These are phyloP conservation scores for Pholis gunnellus DNA, from an alignment of 2,113 vertebrate species.

Conservation along the genomic window DNA sequence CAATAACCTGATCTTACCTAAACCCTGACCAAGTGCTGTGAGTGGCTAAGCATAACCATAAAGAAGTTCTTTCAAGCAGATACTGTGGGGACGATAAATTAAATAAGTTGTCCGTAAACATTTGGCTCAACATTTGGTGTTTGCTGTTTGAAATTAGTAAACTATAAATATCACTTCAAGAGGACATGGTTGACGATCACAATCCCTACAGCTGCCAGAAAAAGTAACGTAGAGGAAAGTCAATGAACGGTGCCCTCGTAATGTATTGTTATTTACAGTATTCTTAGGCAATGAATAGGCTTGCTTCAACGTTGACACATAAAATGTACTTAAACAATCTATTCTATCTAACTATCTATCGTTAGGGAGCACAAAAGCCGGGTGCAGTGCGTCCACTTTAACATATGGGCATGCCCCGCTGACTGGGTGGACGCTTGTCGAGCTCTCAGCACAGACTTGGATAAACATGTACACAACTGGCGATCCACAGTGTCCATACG, in stretches of 20 bases:
- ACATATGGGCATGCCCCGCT: constrained; percentile 16
- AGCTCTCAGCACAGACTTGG: constrained; percentile 53
- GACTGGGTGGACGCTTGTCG: constrained; percentile 34
- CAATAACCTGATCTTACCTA: background rate
- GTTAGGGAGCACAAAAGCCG: constrained; percentile 20
- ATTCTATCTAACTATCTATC: background rate
- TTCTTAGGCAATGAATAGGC: constrained; percentile 28
- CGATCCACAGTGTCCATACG: constrained; percentile 23
- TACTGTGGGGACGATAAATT: background rate
- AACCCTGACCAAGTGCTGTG: background rate
- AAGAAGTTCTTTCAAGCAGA: background rate
- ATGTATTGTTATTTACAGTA: constrained; percentile 10
- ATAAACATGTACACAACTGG: constrained; percentile 61
- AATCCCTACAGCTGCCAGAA: constrained; percentile 21
- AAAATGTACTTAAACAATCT: constrained; percentile 11
- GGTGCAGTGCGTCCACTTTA: constrained; percentile 28
- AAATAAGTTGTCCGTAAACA: background rate
- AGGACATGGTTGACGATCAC: background rate
- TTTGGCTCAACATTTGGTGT: background rate
- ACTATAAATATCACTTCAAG: background rate
- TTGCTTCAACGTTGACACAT: constrained; percentile 2
- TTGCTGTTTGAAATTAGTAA: background rate
- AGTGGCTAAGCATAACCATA: background rate
- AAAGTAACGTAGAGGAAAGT: background rate
- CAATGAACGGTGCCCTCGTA: background rate